phyloP scores from a whole-genome alignment of 1,140 invertebrate species.

The Brachionus manjavacas region DNA sequence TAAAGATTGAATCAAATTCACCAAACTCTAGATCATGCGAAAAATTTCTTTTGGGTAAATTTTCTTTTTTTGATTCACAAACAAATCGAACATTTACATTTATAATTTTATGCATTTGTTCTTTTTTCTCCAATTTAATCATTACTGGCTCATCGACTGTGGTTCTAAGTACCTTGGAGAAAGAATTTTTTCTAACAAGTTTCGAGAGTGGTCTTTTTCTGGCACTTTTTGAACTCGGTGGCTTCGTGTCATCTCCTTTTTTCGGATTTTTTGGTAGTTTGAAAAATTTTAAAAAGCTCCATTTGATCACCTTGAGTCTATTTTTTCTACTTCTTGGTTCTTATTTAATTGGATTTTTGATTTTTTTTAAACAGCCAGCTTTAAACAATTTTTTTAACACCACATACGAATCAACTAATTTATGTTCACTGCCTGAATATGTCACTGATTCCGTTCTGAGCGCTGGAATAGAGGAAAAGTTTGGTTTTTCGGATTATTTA shows the following conservation, averaged over 20 bases:
- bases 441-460: neutral
- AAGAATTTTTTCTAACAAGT: conserved; percentile 10
- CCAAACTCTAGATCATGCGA: too few relatives aligned
- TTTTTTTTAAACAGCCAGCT: neutral
- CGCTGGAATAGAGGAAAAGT: neutral
- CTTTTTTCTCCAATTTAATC: conserved; percentile 11
- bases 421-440: neutral
- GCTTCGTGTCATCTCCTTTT: neutral
- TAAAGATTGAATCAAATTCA: neutral
- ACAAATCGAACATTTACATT: neutral
- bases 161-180: neutral
- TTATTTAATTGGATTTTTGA: neutral
- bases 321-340: neutral
- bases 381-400: neutral
- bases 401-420: neutral
- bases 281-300: neutral
- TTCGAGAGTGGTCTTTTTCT: conserved; percentile 2
- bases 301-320: neutral
- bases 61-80: neutral
- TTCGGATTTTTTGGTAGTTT: conserved; percentile 19
- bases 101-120: neutral
- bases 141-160: neutral
- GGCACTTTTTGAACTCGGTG: neutral
- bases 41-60: neutral
- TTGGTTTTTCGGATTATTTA: neutral